phyloP scores from a whole-genome alignment of 2,888 invertebrate genomes.

The Pterostichus niger region DNA sequence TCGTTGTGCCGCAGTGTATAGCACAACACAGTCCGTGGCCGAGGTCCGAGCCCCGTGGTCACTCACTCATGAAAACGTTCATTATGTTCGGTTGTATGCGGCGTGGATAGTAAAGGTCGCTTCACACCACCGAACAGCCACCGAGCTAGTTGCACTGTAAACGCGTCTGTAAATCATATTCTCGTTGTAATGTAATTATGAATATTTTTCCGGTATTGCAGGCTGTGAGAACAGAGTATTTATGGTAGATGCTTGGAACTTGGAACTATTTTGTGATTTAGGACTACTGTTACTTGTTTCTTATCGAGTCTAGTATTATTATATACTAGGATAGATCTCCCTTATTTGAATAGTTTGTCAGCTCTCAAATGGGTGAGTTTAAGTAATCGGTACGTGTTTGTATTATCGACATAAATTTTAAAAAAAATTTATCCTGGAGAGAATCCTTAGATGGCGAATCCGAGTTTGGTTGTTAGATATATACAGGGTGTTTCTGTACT shows the following conservation, averaged over 20 bases:
- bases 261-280: neutral
- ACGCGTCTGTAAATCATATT: conserved; percentile 8
- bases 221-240: neutral
- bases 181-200: conserved; percentile 31
- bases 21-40: neutral
- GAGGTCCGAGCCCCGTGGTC: conserved; percentile 40
- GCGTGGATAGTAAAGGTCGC: conserved; percentile 61
- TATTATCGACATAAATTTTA: no score
- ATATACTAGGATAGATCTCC: no score
- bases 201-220: neutral
- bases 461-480: no score
- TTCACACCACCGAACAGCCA: conserved; percentile 64
- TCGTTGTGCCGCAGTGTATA: neutral
- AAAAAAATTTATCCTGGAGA: no score
- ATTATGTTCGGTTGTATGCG: conserved; percentile 51
- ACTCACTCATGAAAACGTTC: conserved; percentile 66
- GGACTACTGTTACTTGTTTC: neutral
- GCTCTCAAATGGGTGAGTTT: no score
- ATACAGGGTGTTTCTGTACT: no score
- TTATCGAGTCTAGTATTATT: no score
- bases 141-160: conserved; percentile 13
- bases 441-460: no score
- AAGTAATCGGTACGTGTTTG: no score
- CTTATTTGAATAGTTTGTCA: no score
- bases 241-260: neutral